Conservation (phyloP, 2,888 invertebrate species). For the Oscheius onirici region DNA sequence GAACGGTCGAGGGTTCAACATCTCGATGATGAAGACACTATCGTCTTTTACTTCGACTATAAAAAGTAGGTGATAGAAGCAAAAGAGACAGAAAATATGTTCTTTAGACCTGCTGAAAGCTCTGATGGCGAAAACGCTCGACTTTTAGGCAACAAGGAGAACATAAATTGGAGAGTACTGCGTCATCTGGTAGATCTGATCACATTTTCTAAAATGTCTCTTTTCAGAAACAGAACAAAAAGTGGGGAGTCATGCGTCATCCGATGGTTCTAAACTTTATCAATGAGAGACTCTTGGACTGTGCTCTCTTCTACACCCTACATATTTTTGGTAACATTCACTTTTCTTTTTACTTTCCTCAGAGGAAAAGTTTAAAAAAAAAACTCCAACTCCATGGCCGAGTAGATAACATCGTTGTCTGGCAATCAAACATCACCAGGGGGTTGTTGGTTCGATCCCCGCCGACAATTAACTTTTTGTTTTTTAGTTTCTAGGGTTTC, state of each 20-base stretch:
- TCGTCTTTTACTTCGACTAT: constrained; percentile 58
- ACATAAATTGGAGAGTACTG: constrained; percentile 27
- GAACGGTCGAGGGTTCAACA: constrained; percentile 47
- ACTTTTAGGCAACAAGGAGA: neutral
- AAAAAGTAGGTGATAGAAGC: constrained; percentile 29
- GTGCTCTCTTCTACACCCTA: constrained; percentile 60
- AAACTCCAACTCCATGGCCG: too few relatives aligned
- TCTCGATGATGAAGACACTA: constrained; percentile 53
- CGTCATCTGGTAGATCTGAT: constrained; percentile 1
- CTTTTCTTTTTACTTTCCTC: too few relatives aligned
- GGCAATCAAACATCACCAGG: too few relatives aligned
- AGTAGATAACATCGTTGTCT: too few relatives aligned
- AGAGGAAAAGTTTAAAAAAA: too few relatives aligned
- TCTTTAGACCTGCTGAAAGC: constrained; percentile 1
- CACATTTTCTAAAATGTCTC: neutral
- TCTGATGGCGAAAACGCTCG: neutral
- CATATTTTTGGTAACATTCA: constrained; percentile 52
- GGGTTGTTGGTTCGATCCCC: too few relatives aligned
- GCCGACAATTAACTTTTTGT: too few relatives aligned
- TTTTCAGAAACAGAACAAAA: constrained; percentile 52
- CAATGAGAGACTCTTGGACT: constrained; percentile 58
- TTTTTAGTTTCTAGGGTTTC: too few relatives aligned
- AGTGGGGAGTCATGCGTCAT: constrained; percentile 67
- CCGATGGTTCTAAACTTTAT: constrained; percentile 65
- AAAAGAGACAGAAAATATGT: too few relatives aligned